Conservation (phyloP, 1,140 invertebrate species). For the Ceratina calcarata region DNA sequence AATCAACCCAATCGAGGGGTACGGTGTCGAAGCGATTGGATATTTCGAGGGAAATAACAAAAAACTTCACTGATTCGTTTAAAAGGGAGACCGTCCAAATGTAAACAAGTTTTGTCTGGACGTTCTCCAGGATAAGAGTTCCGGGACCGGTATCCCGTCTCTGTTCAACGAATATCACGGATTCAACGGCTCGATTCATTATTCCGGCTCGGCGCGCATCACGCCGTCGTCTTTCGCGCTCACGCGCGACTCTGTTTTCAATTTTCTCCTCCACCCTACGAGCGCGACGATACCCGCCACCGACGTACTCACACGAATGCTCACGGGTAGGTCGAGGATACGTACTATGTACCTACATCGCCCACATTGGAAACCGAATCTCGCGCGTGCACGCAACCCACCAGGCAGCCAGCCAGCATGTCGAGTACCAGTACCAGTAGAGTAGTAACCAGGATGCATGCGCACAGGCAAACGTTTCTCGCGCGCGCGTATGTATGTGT, state of each 20-base stretch:
- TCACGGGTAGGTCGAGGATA: constrained; percentile 22
- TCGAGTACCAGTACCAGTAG: constrained; percentile 35
- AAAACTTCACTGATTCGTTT: too few species aligned
- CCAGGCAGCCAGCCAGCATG: constrained; percentile 9
- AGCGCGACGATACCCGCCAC: constrained; percentile 23
- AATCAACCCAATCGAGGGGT: too few species aligned
- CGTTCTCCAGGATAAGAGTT: background rate
- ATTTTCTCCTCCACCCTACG: constrained; percentile 53
- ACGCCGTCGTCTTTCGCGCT: constrained; percentile 57
- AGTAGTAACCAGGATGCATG: constrained; percentile 2
- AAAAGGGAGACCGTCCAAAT: background rate
- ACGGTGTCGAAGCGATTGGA: too few species aligned
- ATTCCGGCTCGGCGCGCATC: constrained; percentile 49
- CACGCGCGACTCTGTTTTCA: constrained; percentile 56
- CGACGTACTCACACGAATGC: background rate
- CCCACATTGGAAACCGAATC: background rate
- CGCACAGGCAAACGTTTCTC: too few species aligned
- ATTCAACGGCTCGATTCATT: constrained; percentile 43
- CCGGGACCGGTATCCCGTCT: background rate
- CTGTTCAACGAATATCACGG: background rate
- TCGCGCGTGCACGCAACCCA: background rate
- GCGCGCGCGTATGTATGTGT: background rate
- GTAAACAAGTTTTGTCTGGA: background rate
- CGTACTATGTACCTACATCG: background rate
- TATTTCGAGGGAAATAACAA: too few species aligned